A percentile compares a stretch with the other conserved stretches of the same genome.
phyloP scores from a whole-genome alignment of 2,888 invertebrate species.

The Eristalinus sepulchralis region DNA sequence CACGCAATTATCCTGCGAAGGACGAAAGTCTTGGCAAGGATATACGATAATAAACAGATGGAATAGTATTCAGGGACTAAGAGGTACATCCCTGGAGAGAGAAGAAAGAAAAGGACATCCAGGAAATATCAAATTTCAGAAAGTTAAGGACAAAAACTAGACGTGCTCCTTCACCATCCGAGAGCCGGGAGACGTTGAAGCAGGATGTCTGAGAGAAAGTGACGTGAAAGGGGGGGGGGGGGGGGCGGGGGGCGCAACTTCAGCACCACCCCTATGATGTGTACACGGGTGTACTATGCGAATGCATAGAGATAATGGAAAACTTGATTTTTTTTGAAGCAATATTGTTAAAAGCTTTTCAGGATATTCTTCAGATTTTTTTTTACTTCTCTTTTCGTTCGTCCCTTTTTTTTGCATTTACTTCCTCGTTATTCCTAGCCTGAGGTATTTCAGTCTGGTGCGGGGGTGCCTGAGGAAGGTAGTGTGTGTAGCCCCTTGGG shows the following conservation, averaged over 20 bases:
- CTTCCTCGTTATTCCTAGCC: constrained; percentile 1
- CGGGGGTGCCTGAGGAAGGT: constrained; percentile 7
- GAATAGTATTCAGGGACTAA: background rate
- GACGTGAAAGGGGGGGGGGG: background rate
- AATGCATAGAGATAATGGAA: constrained; percentile 60
- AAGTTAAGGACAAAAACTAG: constrained; percentile 17
- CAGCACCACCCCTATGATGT: constrained; percentile 2
- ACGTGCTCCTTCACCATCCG: constrained; percentile 12
- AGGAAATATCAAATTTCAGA: constrained; percentile 54
- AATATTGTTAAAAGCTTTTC: constrained; percentile 71
- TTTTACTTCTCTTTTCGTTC: background rate
- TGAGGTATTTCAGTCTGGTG: constrained; percentile 6
- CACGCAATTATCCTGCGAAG: constrained; percentile 49
- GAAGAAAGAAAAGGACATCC: constrained; percentile 30
- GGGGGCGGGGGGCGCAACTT: too few species aligned
- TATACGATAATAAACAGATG: constrained; percentile 42
- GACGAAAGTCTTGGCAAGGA: constrained; percentile 19
- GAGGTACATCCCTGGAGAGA: background rate
- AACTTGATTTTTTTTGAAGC: constrained; percentile 63
- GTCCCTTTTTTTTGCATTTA: background rate
- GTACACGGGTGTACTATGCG: constrained; percentile 3
- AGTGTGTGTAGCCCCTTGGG: constrained; percentile 14
- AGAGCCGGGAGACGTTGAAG: constrained; percentile 17
- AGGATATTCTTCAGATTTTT: constrained; percentile 62
- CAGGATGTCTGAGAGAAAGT: constrained; percentile 4